These are phyloP conservation scores for Andinoacara biseriatus DNA, from an alignment of 2,113 vertebrate species.

Conservation along the genomic window DNA sequence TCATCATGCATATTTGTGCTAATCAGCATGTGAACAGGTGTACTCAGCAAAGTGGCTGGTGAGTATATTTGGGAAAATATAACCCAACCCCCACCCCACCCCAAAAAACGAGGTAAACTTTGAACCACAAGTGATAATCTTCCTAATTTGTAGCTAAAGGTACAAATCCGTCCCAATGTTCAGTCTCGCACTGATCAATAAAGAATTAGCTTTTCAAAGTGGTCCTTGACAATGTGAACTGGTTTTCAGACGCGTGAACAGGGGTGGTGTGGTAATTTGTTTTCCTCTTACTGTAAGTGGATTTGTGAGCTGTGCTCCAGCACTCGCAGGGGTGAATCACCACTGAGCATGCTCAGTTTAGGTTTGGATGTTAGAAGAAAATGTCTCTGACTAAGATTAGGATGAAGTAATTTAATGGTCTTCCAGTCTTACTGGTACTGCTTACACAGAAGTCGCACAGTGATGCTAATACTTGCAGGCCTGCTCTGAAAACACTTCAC, in stretches of 20 bases:
- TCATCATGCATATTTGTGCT: not conserved
- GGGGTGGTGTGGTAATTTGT: not conserved
- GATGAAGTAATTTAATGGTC: constrained; percentile 4
- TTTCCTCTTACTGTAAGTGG: constrained; percentile 15
- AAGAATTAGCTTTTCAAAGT: not conserved
- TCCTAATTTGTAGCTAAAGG: not conserved
- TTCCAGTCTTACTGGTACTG: not conserved
- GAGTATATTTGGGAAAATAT: not conserved
- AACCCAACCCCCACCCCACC: not conserved
- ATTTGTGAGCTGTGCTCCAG: not conserved
- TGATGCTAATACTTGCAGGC: not conserved
- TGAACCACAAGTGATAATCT: not conserved
- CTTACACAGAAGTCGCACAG: not conserved
- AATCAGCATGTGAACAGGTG: not conserved
- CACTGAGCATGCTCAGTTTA: not conserved
- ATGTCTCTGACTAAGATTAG: not conserved
- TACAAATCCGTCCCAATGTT: not conserved
- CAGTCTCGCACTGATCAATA: not conserved
- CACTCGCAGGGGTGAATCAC: not conserved
- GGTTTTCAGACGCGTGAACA: not conserved
- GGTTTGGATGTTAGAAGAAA: not conserved
- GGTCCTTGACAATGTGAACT: not conserved
- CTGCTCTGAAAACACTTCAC: not conserved
- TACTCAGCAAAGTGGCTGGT: not conserved
- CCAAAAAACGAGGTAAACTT: not conserved